These are phyloP conservation scores for Ia io DNA, from an alignment of 2,113 vertebrate species.

Conservation along the genomic window DNA sequence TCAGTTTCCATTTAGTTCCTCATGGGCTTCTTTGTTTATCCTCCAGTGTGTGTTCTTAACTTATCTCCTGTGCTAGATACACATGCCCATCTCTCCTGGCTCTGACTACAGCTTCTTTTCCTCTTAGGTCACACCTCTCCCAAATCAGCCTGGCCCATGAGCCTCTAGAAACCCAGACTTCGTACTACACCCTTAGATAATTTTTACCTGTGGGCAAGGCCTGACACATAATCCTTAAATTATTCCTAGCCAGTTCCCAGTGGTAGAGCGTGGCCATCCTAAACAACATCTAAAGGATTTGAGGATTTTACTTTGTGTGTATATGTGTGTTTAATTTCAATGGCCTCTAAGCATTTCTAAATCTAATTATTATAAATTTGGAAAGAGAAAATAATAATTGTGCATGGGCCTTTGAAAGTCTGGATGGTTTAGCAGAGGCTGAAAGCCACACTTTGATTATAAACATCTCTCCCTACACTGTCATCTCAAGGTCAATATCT, in stretches of 20 bases:
- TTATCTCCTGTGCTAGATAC: not conserved
- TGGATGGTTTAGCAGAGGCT: not conserved
- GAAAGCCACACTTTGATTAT: not conserved
- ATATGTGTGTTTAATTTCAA: conserved; percentile 13
- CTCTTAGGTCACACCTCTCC: not conserved
- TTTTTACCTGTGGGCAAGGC: not conserved
- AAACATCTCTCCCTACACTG: not conserved
- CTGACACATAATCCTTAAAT: not conserved
- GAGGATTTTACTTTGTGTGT: conserved; percentile 26
- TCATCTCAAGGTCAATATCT: not conserved
- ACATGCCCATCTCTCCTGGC: not conserved
- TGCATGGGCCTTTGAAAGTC: not conserved
- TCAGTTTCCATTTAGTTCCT: not conserved
- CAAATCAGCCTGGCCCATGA: not conserved
- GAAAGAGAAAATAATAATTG: conserved; percentile 1
- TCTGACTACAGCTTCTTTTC: not conserved
- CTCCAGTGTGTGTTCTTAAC: not conserved
- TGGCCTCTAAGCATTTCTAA: conserved; percentile 19
- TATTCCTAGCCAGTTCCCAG: not conserved
- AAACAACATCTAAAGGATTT: not conserved
- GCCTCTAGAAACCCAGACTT: not conserved
- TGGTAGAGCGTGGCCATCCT: not conserved
- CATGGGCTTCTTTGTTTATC: not conserved
- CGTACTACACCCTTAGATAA: not conserved
- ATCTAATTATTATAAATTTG: conserved; percentile 40